Conservation (phyloP, 1,140 invertebrate species). For the Drosophila neocordata region DNA sequence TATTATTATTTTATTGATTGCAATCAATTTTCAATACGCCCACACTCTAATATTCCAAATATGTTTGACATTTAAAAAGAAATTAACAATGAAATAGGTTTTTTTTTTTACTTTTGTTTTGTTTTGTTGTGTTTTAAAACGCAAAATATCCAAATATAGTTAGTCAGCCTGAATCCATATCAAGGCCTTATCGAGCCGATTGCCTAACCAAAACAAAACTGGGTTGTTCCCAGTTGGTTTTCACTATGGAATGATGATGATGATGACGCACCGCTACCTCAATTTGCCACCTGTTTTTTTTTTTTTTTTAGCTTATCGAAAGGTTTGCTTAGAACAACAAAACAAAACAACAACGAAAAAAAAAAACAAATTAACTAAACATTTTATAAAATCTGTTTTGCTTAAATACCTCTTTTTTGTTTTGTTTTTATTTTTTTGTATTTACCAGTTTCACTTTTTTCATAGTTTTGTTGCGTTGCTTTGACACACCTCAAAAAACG, state of each 20-base stretch:
- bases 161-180: conserved; percentile 20
- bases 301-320: conserved; percentile 35
- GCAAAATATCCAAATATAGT: conserved; percentile 44
- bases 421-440: conserved; percentile 12
- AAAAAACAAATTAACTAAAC: conserved; percentile 9
- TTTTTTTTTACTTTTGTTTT: no score
- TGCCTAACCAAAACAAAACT: conserved; percentile 20
- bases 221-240: conserved; percentile 48
- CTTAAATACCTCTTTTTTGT: background rate
- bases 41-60: conserved; percentile 36
- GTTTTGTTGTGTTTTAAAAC: no score
- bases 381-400: conserved; percentile 1
- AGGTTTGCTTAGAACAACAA: background rate
- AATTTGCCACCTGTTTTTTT: conserved; percentile 11
- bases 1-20: no score
- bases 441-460: conserved; percentile 74
- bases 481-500: conserved; percentile 40
- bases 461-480: conserved; percentile 45
- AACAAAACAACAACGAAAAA: conserved; percentile 7
- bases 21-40: conserved; percentile 44
- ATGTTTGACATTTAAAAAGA: conserved; percentile 47
- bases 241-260: conserved; percentile 34
- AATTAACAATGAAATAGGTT: conserved; percentile 31
- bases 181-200: conserved; percentile 41
- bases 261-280: background rate